phyloP scores from a whole-genome alignment of 2,113 vertebrate genomes.

The Solea senegalensis region DNA sequence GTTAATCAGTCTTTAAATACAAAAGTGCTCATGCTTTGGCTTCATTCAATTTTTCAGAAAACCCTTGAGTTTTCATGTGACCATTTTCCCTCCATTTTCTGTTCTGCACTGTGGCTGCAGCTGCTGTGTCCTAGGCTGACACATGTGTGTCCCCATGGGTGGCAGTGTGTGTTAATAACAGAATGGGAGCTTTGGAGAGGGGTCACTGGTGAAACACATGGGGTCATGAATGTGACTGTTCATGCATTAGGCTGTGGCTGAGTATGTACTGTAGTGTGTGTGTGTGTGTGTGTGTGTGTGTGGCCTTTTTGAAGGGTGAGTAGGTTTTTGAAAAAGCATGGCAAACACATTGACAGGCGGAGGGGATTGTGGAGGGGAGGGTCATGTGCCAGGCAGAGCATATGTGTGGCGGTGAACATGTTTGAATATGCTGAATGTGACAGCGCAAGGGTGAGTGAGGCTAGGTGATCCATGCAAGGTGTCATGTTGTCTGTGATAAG shows the following conservation, averaged over 20 bases:
- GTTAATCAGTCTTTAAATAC: too few species aligned
- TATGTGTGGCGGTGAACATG: constrained; percentile 22
- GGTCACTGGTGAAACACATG: constrained; percentile 57
- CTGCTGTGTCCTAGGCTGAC: neutral
- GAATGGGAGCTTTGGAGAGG: constrained; percentile 44
- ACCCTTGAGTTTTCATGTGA: constrained; percentile 9
- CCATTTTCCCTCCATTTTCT: neutral
- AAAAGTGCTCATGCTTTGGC: too few species aligned
- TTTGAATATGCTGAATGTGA: constrained; percentile 12
- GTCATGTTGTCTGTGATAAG: constrained; percentile 37
- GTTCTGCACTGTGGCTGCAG: neutral
- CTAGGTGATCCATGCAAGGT: constrained; percentile 46
- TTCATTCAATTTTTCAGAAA: neutral
- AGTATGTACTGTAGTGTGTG: constrained; percentile 1
- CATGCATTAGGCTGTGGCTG: constrained; percentile 50
- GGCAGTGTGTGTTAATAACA: constrained; percentile 55
- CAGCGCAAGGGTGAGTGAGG: constrained; percentile 15
- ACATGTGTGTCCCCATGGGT: constrained; percentile 35
- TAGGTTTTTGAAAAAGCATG: constrained; percentile 60
- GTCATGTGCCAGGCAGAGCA: constrained; percentile 37
- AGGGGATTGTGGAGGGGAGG: neutral
- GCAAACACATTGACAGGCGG: constrained; percentile 44
- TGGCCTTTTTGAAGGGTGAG: constrained; percentile 60
- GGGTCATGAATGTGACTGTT: constrained; percentile 48
- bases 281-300: constrained; percentile 17